phyloP scores from a whole-genome alignment of 2,113 vertebrate species.

The Amphiprion percula region DNA sequence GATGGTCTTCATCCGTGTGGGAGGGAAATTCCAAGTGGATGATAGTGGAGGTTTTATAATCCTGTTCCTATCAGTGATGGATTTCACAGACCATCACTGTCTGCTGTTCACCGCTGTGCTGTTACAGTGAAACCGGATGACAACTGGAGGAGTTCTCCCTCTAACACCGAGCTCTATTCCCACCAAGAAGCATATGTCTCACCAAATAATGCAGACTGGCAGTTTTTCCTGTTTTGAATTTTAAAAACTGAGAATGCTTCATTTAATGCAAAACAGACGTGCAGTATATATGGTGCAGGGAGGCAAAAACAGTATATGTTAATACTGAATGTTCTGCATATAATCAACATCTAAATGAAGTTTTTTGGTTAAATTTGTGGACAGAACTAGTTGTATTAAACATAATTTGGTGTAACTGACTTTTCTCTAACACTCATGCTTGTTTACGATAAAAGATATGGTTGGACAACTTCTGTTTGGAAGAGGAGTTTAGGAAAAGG shows the following conservation, averaged over 20 bases:
- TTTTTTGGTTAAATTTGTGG: too few species aligned
- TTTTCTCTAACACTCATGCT: too few species aligned
- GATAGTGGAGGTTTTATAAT: constrained; percentile 67
- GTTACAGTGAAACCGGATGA: constrained; percentile 48
- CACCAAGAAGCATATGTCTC: constrained; percentile 21
- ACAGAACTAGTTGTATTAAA: too few species aligned
- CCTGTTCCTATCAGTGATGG: constrained; percentile 73
- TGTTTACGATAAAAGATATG: neutral
- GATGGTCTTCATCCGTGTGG: constrained; percentile 63
- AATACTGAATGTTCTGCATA: neutral
- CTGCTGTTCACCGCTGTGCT: constrained; percentile 44
- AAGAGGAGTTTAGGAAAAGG: neutral
- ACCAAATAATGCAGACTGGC: constrained; percentile 28
- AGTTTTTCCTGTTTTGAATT: constrained; percentile 45
- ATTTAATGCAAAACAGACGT: constrained; percentile 48
- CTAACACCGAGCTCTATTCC: constrained; percentile 23
- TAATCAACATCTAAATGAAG: neutral
- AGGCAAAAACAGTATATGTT: neutral
- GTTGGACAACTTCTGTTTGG: neutral
- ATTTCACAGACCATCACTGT: constrained; percentile 69
- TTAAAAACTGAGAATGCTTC: constrained; percentile 17
- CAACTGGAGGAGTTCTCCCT: constrained; percentile 48
- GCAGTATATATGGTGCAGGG: neutral
- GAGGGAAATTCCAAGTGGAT: constrained; percentile 76
- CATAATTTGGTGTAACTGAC: too few species aligned